These are phyloP conservation scores for Chrysina gloriosa DNA, from an alignment of 2,888 invertebrate species.

Conservation along the genomic window DNA sequence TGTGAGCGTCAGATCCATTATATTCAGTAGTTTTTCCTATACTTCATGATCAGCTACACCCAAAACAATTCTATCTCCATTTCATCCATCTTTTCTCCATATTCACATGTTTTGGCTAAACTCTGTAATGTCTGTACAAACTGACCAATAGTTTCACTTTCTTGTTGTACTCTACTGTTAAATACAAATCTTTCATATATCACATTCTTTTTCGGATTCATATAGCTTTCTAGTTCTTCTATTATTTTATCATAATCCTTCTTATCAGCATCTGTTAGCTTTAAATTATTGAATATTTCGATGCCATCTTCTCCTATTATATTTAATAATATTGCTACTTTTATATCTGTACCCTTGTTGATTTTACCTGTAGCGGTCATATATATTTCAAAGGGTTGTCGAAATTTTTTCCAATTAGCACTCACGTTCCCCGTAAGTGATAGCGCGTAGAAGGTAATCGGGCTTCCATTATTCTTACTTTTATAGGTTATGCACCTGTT, in stretches of 20 bases:
- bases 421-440: no score
- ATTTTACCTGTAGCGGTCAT: not conserved
- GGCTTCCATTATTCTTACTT: no score
- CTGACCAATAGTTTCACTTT: no score
- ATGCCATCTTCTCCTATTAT: conserved; percentile 50
- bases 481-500: no score
- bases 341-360: conserved; percentile 32
- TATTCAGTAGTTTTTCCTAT: not conserved
- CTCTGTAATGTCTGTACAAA: conserved; percentile 1
- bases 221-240: conserved; percentile 46
- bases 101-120: not conserved
- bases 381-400: conserved; percentile 2
- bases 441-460: no score
- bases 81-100: not conserved
- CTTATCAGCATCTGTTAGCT: conserved; percentile 45
- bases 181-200: conserved; percentile 38
- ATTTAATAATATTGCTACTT: conserved; percentile 50
- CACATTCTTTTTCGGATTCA: conserved; percentile 44
- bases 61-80: not conserved
- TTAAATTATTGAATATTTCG: conserved; percentile 51
- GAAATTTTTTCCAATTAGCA: not conserved
- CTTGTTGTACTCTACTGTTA: no score
- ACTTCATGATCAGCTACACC: not conserved
- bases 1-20: not conserved
- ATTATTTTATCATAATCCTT: conserved; percentile 46